Evolutionary conservation across 1,140 invertebrate genomes (phyloP), one percentile per base, ranked within the genome.

Genomic region (Pseudobourletiella spinata): DNA sequence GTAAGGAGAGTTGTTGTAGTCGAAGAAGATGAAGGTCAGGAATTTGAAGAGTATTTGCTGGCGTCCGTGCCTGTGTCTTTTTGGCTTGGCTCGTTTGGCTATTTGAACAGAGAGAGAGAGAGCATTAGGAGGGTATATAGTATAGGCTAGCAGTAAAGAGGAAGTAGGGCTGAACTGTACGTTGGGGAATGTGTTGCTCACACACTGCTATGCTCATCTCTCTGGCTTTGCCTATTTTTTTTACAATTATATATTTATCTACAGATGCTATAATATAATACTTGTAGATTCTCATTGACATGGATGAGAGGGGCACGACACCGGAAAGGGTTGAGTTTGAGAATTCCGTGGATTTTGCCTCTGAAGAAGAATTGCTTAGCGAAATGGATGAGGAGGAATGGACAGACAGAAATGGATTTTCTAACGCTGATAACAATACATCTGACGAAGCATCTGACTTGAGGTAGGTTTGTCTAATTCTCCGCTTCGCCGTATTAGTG

Each of bases 301-400:
- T 70, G 58, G 70, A 72, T 59, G 71, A 71, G 29, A 69, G 72
- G 50, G 74, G 73, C 2, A 73, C 70, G n/a, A 91, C 87, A 16
- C 89, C 89, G 0, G 91, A 94, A 72, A 76, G 91, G 69, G 88
- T 91, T 72, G 87, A 89, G 76, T 89, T 89, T 78, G 79, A 83
- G 64, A 84, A 84, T 74, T 76, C 79, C 30, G 77, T 81, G 57
- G 80, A 82, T 71, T 77, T 76, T 50, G 74, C 77, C 22, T 73
- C 76, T 8, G 79, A 80, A 43, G 72, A 88, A 60, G 86, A 87
- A 69, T 79, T 83, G 1, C 81, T 86, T 15, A 82, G 83, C 69
- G 87, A 89, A 76, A 89, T 91, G 74, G 89, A 93, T 72, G 90
- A 94, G 74, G 90, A 93, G 71, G 90, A 93, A 75, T 93, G 88